Percentiles rank a stretch among this genome's conserved stretches.
These are phyloP conservation scores for Pachyuromys duprasi DNA, from an alignment of 2,797 vertebrate genomes.

Conservation along the genomic window DNA sequence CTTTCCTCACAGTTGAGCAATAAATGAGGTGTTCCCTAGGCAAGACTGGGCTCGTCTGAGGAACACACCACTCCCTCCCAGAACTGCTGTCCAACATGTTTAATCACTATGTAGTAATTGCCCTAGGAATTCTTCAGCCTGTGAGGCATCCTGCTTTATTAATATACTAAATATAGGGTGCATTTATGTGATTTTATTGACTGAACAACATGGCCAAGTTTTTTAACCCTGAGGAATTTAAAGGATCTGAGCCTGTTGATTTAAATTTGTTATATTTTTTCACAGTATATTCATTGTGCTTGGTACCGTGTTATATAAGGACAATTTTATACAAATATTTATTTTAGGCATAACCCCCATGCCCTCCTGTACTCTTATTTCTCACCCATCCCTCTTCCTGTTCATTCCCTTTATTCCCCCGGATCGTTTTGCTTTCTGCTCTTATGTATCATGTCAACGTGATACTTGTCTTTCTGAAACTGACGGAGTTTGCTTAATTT, in stretches of 20 bases:
- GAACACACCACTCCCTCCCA: constrained; percentile 51
- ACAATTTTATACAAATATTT: not conserved
- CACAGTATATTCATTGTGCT: not conserved
- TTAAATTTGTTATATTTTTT: not conserved
- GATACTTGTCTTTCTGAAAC: not conserved
- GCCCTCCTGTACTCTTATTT: not conserved
- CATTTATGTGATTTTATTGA: constrained; percentile 77
- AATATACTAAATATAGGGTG: constrained; percentile 69
- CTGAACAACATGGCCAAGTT: constrained; percentile 80
- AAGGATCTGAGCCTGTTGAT: not conserved
- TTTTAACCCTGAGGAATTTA: constrained; percentile 78
- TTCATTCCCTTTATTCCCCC: not conserved
- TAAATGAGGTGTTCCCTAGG: not conserved
- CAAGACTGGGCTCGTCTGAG: constrained; percentile 13
- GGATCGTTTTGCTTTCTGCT: not conserved
- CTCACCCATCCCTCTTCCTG: not conserved
- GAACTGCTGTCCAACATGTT: constrained; percentile 51
- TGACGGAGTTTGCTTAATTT: not conserved
- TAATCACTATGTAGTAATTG: constrained; percentile 77
- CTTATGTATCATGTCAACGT: too few relatives aligned
- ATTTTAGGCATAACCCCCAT: not conserved
- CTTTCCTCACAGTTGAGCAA: constrained; percentile 41
- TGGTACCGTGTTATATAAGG: not conserved
- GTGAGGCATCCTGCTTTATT: constrained; percentile 62
- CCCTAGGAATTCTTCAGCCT: constrained; percentile 61